These are phyloP conservation scores for Cryptotis parvus DNA, from an alignment of 2,113 vertebrate genomes.

Conservation along the genomic window DNA sequence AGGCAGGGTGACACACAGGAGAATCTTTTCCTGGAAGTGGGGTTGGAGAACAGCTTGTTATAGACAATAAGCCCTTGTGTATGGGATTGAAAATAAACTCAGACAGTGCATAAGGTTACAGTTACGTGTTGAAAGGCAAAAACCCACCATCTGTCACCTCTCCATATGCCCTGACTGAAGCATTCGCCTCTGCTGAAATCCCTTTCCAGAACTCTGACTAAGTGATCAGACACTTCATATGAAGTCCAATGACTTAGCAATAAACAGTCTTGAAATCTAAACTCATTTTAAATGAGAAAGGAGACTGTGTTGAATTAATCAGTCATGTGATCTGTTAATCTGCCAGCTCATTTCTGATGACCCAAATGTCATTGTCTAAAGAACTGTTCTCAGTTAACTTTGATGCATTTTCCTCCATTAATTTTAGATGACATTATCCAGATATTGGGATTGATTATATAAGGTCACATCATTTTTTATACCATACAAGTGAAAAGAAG, in stretches of 20 bases:
- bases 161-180: slow-evolving; percentile 39
- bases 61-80: slow-evolving; percentile 74
- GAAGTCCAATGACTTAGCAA: not conserved
- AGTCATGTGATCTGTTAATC: not conserved
- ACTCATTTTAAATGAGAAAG: slow-evolving; percentile 51
- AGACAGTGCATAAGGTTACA: slow-evolving; percentile 75
- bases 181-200: not conserved
- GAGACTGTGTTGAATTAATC: not conserved
- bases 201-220: slow-evolving; percentile 48
- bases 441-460: not conserved
- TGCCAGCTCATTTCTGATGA: not conserved
- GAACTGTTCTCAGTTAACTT: not conserved
- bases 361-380: not conserved
- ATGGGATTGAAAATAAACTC: slow-evolving; percentile 83
- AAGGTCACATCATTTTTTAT: not conserved
- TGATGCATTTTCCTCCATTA: slow-evolving; percentile 13
- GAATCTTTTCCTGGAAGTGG: slow-evolving; percentile 82
- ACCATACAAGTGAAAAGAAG: not conserved
- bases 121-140: slow-evolving; percentile 84
- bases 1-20: slow-evolving; percentile 47
- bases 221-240: slow-evolving; percentile 12
- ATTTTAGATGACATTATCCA: not conserved
- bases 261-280: slow-evolving; percentile 8
- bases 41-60: slow-evolving; percentile 74
- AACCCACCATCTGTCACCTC: slow-evolving; percentile 80